A percentile compares a stretch with the other conserved stretches of the same genome.
Evolutionary conservation across 1,140 invertebrate genomes (phyloP).

Genomic region (Condylostylus longicornis): DNA sequence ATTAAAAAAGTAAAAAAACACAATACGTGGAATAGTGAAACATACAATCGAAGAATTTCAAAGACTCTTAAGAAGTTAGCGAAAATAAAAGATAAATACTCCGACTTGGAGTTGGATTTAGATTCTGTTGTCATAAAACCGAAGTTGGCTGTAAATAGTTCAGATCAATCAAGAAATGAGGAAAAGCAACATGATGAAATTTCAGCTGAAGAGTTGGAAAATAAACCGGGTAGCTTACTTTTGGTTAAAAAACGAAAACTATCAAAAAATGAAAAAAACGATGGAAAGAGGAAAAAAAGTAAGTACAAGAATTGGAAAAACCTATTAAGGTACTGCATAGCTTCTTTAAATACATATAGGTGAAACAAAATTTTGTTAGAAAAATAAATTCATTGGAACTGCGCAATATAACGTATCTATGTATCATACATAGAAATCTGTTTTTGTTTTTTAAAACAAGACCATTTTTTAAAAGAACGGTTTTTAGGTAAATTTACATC

Average conservation of each 20-base stretch:
- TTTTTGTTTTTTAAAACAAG: no score
- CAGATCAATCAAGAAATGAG: constrained; percentile 8
- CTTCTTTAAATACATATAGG: no score
- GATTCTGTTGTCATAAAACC: constrained; percentile 12
- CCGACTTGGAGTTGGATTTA: constrained; percentile 24
- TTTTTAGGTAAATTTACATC: no score
- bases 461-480: no score
- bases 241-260: constrained; percentile 1
- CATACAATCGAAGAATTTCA: constrained; percentile 20
- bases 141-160: background rate
- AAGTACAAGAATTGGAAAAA: constrained; percentile 16
- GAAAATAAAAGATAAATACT: constrained; percentile 19
- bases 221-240: constrained; percentile 6
- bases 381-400: no score
- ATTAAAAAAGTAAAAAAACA: constrained; percentile 16
- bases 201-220: constrained; percentile 21
- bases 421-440: no score
- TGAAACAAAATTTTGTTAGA: no score
- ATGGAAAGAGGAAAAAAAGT: constrained; percentile 5
- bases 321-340: no score
- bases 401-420: no score
- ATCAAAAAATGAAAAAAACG: constrained; percentile 7
- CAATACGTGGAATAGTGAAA: constrained; percentile 21
- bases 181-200: constrained; percentile 18
- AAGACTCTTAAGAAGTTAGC: constrained; percentile 17